A percentile compares a stretch with the other conserved stretches of the same genome.
Conservation (phyloP, 2,797 vertebrate genomes). For the Gallinago stenura region DNA sequence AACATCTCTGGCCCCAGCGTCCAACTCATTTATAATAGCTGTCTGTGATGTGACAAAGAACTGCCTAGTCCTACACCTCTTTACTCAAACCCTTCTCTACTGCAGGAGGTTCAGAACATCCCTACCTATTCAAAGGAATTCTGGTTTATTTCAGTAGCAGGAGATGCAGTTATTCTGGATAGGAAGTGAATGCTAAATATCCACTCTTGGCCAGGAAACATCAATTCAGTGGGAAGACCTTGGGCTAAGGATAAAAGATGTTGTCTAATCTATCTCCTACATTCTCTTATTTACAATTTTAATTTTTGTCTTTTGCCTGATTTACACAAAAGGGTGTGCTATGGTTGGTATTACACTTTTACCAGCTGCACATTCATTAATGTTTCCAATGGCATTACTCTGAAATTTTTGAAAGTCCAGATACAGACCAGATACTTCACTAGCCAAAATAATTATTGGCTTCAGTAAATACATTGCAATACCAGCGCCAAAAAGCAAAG, state of each 20-base stretch:
- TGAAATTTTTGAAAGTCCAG: neutral
- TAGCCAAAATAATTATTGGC: neutral
- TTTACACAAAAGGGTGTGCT: neutral
- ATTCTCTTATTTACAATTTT: neutral
- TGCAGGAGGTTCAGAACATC: neutral
- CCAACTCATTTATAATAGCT: neutral
- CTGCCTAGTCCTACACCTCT: neutral
- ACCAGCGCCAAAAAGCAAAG: neutral
- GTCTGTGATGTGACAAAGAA: neutral
- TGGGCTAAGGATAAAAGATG: neutral
- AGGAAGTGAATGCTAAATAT: neutral
- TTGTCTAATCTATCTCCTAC: neutral
- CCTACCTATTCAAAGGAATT: neutral
- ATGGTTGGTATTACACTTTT: neutral
- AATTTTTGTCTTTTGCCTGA: neutral
- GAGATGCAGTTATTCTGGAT: neutral
- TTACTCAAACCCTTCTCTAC: neutral
- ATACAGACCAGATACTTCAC: neutral
- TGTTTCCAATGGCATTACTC: neutral
- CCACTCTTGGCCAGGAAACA: neutral
- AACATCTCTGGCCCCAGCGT: neutral
- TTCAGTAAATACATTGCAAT: neutral
- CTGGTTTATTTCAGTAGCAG: neutral
- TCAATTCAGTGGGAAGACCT: neutral
- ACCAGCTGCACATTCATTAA: neutral